Base-by-base conservation (phyloP, 2,888 invertebrate species). In the Brenthis hecate region DNA sequence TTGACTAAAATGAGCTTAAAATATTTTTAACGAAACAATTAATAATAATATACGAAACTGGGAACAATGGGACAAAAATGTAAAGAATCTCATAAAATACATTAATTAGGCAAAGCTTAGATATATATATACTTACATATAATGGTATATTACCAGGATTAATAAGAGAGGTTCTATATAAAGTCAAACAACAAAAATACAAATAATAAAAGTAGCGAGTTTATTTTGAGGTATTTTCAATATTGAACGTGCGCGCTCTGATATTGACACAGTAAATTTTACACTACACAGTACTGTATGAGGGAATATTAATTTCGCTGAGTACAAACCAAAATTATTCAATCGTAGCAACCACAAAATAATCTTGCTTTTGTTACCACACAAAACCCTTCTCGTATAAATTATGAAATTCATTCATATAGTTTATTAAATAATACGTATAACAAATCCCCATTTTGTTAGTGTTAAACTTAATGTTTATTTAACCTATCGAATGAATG, bases 301-400 rank as follows among this genome's bases (percentile, higher is more conserved):
- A 55, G 66, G 54, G 66, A 60, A 60, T 66, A 66, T 61, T 66
- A 60, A 65, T 60, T 48, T 55, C n/a, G 48, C 60, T 47, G 32
- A 60, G 55, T 60, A 32, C 51, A 14, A n/a, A 55, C 32, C 66
- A 50, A 66, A 67, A 56, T 65, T 43, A 60, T 66, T 56, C 56
- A 28, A 48, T 66, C 54, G 54, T 66, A 47, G 32, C 23, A 54
- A 54, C 54, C 54, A 43, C 58, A 28, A 57, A 56, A 56, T 56
- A 36, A 65, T 19, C 32, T 65, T 58, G 11, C 57, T 58, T 48
- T 43, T 58, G 48, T 48, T 58, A 51, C 51, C 13, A 53, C 53
- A 62, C 19, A 32, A 53, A 36, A 62, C 6, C 16, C 53, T 16
- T 36, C 19, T 13, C 36, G 32, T 32, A 62, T 48, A n/a, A 6